Conservation (phyloP, 35 echinoderm and acorn worm species). For the Ophioderma brevispina region DNA sequence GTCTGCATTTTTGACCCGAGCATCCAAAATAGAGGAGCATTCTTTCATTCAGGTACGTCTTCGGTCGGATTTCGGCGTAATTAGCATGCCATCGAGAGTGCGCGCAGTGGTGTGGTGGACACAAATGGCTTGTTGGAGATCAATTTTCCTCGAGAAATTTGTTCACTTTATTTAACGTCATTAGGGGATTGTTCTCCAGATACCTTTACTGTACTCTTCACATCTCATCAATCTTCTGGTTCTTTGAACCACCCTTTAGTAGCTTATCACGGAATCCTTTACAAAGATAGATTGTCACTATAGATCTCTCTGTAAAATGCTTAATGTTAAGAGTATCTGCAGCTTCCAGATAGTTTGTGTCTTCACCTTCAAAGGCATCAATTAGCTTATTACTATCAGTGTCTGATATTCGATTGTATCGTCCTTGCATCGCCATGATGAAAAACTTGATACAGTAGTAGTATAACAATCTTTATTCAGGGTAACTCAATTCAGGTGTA, state of each 20-base stretch:
- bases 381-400: slow-evolving; percentile 2
- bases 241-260: not conserved
- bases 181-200: no score
- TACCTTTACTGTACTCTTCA: not conserved
- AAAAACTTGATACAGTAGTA: no score
- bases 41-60: not conserved
- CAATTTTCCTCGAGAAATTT: not conserved
- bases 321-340: slow-evolving; percentile 37
- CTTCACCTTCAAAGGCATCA: not conserved
- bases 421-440: no score
- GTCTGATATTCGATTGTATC: not conserved
- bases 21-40: not conserved
- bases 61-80: no score
- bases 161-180: not conserved
- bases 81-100: no score
- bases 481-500: no score
- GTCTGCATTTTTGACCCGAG: not conserved
- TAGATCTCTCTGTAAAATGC: slow-evolving; percentile 17
- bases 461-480: no score
- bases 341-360: slow-evolving; percentile 6
- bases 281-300: slow-evolving; percentile 1
- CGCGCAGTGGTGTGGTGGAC: not conserved
- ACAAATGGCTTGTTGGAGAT: not conserved
- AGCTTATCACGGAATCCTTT: slow-evolving; percentile 7
- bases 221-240: slow-evolving; percentile 13